Evolutionary conservation across 2,888 invertebrate genomes (phyloP), one percentile per base, ranked within the genome.

Genomic region (Lypha dubia): DNA sequence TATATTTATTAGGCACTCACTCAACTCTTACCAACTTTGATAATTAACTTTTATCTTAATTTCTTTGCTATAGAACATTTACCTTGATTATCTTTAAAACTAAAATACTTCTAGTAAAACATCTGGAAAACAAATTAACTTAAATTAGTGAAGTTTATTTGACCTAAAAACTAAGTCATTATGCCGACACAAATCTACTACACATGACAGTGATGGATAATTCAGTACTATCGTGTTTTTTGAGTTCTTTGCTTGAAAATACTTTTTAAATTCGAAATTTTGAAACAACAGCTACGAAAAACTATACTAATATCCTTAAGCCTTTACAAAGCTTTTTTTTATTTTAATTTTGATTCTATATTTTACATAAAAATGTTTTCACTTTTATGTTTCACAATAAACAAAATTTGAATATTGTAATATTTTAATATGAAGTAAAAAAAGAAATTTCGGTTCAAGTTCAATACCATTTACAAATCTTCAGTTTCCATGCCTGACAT

Each of bases 91-190:
- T 62, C 35, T 49, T 4, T 6, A 60, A 60, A 24, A 28, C 6
- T 17, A 51, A 63, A 63, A 63, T n/a, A 44, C 17, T 56, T 62
- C 11, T 35, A 58, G 20, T 15, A 53, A 58, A 35, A 53, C 24
- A 35, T 22, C 13, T 62, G 1, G 8, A 28, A 7, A 24, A 49
- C 46, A 62, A 41, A 28, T 20, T 65, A 35, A 20, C 20, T 56
- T 5, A 68, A 76, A 68, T 67, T 60, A 49, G 38, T 68, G 7
- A 58, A 58, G 56, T 38, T 63, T 28, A 60, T 49, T 28, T 60
- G 60, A 70, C 32, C 60, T n/a, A 62, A 49, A 67, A 76, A 60
- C 4, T 49, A 38, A 9, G 28, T 68, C 44, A 67, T 67, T 67
- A 56, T 35, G 35, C 32, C 13, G 17, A 51, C 20, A 15, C 35